phyloP scores from a whole-genome alignment of 2,888 invertebrate genomes.

The Xylota sylvarum region DNA sequence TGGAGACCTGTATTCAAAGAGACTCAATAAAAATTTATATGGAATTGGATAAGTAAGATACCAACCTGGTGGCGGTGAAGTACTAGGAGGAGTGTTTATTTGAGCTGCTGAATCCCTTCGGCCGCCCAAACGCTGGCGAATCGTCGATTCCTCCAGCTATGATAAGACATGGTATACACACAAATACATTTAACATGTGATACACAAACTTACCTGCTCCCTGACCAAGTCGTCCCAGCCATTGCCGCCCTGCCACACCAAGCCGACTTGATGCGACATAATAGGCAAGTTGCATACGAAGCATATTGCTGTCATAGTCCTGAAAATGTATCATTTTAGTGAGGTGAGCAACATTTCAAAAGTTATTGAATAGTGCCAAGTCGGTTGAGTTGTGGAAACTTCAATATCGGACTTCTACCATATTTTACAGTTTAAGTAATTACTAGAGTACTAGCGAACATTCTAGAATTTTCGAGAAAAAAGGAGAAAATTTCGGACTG shows the following conservation, averaged over 20 bases:
- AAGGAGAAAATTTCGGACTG: too few species aligned
- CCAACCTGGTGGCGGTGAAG: conserved; percentile 86
- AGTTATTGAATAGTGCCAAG: neutral
- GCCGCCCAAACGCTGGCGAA: conserved; percentile 93
- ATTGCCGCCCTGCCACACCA: conserved; percentile 97
- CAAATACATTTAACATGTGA: neutral
- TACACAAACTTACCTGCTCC: conserved; percentile 87
- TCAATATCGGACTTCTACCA: conserved; percentile 1
- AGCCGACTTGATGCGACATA: conserved; percentile 96
- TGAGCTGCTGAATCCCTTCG: conserved; percentile 96
- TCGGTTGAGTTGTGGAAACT: neutral
- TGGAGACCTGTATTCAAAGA: conserved; percentile 85
- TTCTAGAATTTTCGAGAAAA: too few species aligned
- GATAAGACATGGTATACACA: neutral
- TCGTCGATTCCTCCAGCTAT: conserved; percentile 91
- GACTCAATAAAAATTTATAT: neutral
- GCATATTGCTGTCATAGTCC: conserved; percentile 97
- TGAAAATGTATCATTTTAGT: conserved; percentile 84
- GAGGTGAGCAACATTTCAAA: neutral
- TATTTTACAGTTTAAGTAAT: too few species aligned
- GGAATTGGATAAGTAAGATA: neutral
- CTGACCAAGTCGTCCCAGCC: conserved; percentile 97
- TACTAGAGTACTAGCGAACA: too few species aligned
- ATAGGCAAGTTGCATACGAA: conserved; percentile 98
- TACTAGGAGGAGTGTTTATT: conserved; percentile 94